These are phyloP conservation scores for Cranoglanis bouderius DNA, from an alignment of 2,113 vertebrate species.

Conservation along the genomic window DNA sequence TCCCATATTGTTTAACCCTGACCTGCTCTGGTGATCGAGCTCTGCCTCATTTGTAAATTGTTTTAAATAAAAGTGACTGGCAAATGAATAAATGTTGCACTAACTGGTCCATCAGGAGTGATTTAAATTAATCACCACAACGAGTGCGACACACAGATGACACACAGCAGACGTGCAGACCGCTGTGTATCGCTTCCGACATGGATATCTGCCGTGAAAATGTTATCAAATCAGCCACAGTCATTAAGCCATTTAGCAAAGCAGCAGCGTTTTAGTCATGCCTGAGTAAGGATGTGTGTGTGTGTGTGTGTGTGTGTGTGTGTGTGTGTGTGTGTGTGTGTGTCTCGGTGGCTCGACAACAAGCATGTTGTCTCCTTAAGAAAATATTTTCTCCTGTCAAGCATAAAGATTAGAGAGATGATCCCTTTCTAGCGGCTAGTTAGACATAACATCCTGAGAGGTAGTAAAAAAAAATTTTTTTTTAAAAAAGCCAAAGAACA, in stretches of 20 bases:
- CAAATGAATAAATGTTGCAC: slow-evolving; percentile 18
- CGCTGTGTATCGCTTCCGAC: background rate
- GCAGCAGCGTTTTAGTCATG: slow-evolving; percentile 23
- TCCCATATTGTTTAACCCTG: background rate
- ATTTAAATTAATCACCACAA: slow-evolving; percentile 9
- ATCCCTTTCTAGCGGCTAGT: slow-evolving; percentile 15
- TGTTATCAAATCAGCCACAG: slow-evolving; percentile 34
- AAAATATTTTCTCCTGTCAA: slow-evolving; percentile 28
- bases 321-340: background rate
- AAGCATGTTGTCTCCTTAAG: slow-evolving; percentile 16
- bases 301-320: slow-evolving; percentile 6
- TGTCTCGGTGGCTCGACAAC: background rate
- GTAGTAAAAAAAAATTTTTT: background rate
- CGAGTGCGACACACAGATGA: background rate
- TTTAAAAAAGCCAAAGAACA: background rate
- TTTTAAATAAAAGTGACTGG: background rate
- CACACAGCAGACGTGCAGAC: background rate
- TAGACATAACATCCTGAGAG: slow-evolving; percentile 46
- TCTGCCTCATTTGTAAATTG: background rate
- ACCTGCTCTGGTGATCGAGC: background rate
- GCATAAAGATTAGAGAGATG: slow-evolving; percentile 33
- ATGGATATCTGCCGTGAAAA: slow-evolving; percentile 16
- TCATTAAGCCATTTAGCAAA: slow-evolving; percentile 34
- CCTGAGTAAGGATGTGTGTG: slow-evolving; percentile 19
- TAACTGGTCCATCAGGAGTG: slow-evolving; percentile 10